These are phyloP conservation scores for Paramormyrops hopkinsi DNA, from an alignment of 2,797 vertebrate genomes.

Conservation along the genomic window DNA sequence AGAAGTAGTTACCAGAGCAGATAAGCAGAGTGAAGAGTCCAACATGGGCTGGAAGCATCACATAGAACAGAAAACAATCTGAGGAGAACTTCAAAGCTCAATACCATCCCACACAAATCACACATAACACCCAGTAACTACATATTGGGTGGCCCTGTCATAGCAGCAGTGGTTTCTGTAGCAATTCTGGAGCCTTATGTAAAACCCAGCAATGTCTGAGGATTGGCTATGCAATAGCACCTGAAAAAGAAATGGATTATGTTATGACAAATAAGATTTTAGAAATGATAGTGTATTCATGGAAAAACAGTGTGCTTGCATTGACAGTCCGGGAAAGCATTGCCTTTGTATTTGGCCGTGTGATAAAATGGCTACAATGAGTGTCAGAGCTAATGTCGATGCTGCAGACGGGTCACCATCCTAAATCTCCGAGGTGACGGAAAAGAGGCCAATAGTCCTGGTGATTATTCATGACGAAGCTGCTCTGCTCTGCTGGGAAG, in stretches of 20 bases:
- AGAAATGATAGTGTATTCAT: not conserved
- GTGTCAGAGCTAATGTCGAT: not conserved
- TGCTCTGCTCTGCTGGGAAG: not conserved
- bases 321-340: not conserved
- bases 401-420: not conserved
- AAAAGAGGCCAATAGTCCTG: not conserved
- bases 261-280: not conserved
- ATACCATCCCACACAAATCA: not conserved
- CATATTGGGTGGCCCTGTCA: not conserved
- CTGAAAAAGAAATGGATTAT: not conserved
- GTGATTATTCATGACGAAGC: conserved; percentile 9
- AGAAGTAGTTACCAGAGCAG: not conserved
- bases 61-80: not conserved
- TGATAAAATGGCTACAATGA: not conserved
- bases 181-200: not conserved
- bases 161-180: not conserved
- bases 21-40: not conserved
- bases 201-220: not conserved
- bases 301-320: not conserved
- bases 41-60: not conserved
- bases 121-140: not conserved
- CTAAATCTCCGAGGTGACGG: not conserved
- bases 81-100: not conserved
- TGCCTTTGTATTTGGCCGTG: not conserved
- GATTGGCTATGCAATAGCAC: not conserved